phyloP scores from a whole-genome alignment of 1,140 invertebrate genomes.

The Bombus fervidus region DNA sequence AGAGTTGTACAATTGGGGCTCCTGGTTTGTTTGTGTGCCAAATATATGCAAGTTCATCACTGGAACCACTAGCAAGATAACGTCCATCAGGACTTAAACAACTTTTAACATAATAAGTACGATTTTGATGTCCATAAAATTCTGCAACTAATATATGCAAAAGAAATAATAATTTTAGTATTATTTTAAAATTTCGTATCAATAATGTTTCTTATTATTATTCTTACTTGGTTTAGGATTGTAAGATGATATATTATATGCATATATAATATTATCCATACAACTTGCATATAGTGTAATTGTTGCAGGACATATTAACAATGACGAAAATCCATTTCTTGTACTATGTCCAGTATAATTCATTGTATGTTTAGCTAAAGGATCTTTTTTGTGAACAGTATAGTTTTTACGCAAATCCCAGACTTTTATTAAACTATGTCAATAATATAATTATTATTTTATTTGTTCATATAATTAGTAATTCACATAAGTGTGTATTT shows the following conservation, averaged over 20 bases:
- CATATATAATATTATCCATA: conserved; percentile 93
- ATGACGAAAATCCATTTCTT: conserved; percentile 90
- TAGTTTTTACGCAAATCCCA: conserved; percentile 95
- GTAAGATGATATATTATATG: conserved; percentile 90
- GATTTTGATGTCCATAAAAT: conserved; percentile 87
- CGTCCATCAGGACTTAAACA: conserved; percentile 90
- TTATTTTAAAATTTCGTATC: background rate
- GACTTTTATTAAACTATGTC: conserved; percentile 87
- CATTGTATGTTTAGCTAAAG: conserved; percentile 87
- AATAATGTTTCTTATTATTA: background rate
- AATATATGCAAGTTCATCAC: conserved; percentile 92
- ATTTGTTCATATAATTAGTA: background rate
- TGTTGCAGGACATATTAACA: conserved; percentile 87
- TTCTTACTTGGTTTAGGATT: conserved; percentile 84
- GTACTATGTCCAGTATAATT: conserved; percentile 87
- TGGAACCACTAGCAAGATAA: conserved; percentile 92
- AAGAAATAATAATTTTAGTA: conserved; percentile 6
- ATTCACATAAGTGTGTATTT: background rate
- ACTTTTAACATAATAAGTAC: conserved; percentile 92
- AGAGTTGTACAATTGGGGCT: conserved; percentile 86
- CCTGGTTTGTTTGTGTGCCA: conserved; percentile 88
- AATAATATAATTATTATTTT: background rate
- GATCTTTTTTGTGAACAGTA: conserved; percentile 86
- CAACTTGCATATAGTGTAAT: conserved; percentile 92
- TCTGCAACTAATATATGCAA: conserved; percentile 71